phyloP scores from a whole-genome alignment of 2,113 vertebrate species.

The Rhagologus leucostigma region DNA sequence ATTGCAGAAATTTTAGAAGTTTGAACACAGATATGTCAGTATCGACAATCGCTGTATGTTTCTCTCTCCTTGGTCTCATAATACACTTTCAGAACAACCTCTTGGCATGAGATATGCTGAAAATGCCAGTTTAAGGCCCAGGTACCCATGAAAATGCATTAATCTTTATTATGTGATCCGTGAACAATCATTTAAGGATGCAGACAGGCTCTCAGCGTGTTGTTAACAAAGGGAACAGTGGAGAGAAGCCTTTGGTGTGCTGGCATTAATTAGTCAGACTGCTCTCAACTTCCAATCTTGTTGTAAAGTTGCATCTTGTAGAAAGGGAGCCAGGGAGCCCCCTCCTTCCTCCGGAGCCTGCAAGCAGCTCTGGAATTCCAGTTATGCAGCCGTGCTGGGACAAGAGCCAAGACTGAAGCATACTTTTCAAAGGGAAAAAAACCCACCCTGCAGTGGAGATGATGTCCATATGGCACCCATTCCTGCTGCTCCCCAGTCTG shows the following conservation, averaged over 20 bases:
- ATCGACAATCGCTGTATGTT: not conserved
- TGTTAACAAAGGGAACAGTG: slow-evolving; percentile 4
- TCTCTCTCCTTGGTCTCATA: not conserved
- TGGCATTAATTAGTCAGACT: slow-evolving; percentile 28
- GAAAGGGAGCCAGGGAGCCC: not conserved
- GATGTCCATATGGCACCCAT: slow-evolving; percentile 64
- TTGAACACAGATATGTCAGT: not conserved
- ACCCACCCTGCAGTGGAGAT: slow-evolving; percentile 64
- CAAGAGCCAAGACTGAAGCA: slow-evolving; percentile 57
- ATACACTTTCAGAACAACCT: not conserved
- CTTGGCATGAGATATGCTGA: not conserved
- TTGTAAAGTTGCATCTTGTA: not conserved
- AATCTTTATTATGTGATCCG: not conserved
- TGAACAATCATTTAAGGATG: not conserved
- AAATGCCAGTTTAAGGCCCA: not conserved
- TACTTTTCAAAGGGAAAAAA: not conserved
- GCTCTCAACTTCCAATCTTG: not conserved
- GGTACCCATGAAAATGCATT: not conserved
- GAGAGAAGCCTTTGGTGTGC: not conserved
- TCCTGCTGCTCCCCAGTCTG: not conserved
- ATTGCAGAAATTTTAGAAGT: not conserved
- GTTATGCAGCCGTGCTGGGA: slow-evolving; percentile 67
- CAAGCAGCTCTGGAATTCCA: slow-evolving; percentile 66
- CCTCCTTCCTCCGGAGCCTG: slow-evolving; percentile 7
- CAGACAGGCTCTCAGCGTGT: slow-evolving; percentile 14